These are phyloP conservation scores for Lepidocyrtinus sp. DNA, from an alignment of 2,888 invertebrate genomes.

Conservation along the genomic window DNA sequence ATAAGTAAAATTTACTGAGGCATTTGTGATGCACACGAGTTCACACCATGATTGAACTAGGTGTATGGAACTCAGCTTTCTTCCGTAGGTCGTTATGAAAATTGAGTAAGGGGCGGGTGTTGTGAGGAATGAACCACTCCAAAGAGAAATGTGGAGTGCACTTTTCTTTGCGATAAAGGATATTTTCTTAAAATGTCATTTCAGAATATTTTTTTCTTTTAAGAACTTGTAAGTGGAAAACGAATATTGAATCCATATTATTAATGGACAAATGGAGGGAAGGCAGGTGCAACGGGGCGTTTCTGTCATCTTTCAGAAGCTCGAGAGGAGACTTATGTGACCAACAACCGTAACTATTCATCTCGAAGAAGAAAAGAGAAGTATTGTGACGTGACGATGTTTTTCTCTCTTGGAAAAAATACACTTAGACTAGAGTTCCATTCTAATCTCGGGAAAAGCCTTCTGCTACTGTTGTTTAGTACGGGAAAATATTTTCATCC, in stretches of 20 bases:
- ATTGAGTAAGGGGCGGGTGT: no score
- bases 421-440: no score
- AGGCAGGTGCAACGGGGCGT: conserved; percentile 56
- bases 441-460: no score
- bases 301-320: conserved; percentile 39
- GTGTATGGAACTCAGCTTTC: neutral
- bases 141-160: no score
- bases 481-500: no score
- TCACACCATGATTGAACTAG: conserved; percentile 29
- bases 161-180: no score
- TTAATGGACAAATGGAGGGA: conserved; percentile 52
- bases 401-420: neutral
- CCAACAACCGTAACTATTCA: conserved; percentile 46
- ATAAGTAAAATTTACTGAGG: conserved; percentile 12
- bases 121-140: no score
- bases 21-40: conserved; percentile 40
- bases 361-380: conserved; percentile 11
- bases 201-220: conserved; percentile 1
- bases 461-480: no score
- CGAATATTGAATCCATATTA: neutral
- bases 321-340: conserved; percentile 35
- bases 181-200: no score
- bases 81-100: conserved; percentile 23
- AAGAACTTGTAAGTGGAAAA: neutral
- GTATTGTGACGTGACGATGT: no score